Conservation (phyloP, 2,113 vertebrate species). For the Blennius ocellaris region DNA sequence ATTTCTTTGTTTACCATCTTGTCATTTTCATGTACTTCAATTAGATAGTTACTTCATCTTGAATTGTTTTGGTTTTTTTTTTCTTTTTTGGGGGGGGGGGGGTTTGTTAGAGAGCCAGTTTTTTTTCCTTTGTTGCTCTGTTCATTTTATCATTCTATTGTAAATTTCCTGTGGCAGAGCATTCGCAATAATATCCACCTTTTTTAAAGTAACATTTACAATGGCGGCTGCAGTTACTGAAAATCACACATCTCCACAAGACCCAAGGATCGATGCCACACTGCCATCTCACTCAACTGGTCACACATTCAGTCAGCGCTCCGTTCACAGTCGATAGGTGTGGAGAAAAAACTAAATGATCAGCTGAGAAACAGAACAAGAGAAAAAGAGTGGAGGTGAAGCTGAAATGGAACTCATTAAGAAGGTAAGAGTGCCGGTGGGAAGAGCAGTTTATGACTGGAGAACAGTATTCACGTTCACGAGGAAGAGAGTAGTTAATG, state of each 20-base stretch:
- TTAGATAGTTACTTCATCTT: too few species aligned
- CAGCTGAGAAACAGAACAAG: not conserved
- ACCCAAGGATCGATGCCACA: not conserved
- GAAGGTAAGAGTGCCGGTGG: not conserved
- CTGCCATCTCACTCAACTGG: slow-evolving; percentile 26
- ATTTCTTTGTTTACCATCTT: too few species aligned
- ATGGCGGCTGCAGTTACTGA: not conserved
- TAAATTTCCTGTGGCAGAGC: too few species aligned
- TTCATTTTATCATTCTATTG: too few species aligned
- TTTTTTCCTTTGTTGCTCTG: too few species aligned
- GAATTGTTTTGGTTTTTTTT: too few species aligned
- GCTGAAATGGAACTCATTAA: not conserved
- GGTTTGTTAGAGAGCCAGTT: too few species aligned
- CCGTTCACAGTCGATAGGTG: not conserved
- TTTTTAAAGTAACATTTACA: not conserved
- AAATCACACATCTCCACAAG: not conserved
- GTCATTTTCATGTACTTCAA: too few species aligned
- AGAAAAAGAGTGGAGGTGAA: not conserved
- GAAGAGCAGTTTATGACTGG: not conserved
- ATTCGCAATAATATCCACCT: too few species aligned
- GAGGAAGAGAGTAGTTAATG: not conserved
- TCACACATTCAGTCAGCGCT: not conserved
- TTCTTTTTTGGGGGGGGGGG: too few species aligned
- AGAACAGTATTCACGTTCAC: not conserved
- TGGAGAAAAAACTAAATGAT: not conserved